phyloP scores from a whole-genome alignment of 92 coral and sea anemone genomes.

The Heteractis magnifica region DNA sequence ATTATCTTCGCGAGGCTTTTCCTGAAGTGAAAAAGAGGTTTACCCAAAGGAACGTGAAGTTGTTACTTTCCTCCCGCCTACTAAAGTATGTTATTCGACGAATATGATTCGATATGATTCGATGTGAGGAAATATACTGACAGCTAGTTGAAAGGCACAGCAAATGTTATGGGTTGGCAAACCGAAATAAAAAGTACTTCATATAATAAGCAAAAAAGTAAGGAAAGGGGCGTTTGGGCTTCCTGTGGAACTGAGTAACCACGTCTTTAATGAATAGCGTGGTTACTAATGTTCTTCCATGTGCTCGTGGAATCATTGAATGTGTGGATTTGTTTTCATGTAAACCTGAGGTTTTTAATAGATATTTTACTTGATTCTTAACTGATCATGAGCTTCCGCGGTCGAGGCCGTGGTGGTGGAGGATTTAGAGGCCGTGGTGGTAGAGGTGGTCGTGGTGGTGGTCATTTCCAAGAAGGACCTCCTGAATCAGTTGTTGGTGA shows the following conservation, averaged over 20 bases:
- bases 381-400: slow-evolving; percentile 74
- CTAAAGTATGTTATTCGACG: too few relatives aligned
- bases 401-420: slow-evolving; percentile 71
- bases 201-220: too few relatives aligned
- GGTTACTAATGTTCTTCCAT: slow-evolving; percentile 37
- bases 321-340: slow-evolving; percentile 13
- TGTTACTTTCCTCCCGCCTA: too few relatives aligned
- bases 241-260: slow-evolving; percentile 19
- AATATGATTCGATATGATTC: too few relatives aligned
- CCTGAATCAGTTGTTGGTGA: slow-evolving; percentile 85
- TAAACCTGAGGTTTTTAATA: neutral
- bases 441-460: slow-evolving; percentile 54
- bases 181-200: too few relatives aligned
- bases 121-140: too few relatives aligned
- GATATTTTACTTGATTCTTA: neutral
- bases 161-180: too few relatives aligned
- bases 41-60: too few relatives aligned
- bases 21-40: too few relatives aligned
- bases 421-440: slow-evolving; percentile 39
- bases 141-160: too few relatives aligned
- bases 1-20: too few relatives aligned
- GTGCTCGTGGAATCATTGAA: slow-evolving; percentile 9
- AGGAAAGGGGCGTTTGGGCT: neutral
- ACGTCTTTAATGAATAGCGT: slow-evolving; percentile 7
- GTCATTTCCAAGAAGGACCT: slow-evolving; percentile 76